Percentiles rank a stretch among this genome's conserved stretches.
These are phyloP conservation scores for Acromyrmex charruanus DNA, from an alignment of 1,140 invertebrate genomes.

Conservation along the genomic window DNA sequence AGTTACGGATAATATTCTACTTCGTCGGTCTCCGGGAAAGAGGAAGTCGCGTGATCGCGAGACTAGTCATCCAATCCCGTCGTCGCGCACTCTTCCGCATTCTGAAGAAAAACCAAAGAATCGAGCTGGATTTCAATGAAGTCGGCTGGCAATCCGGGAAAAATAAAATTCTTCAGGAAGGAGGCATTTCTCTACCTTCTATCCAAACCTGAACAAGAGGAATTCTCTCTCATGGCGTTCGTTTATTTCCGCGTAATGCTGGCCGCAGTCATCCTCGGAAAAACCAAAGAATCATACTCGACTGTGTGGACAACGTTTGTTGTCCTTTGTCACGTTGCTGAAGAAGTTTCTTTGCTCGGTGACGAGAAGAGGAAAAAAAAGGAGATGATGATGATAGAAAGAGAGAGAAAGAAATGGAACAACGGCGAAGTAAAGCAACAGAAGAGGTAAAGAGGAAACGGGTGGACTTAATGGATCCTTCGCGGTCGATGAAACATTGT, in stretches of 20 bases:
- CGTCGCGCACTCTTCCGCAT: not conserved
- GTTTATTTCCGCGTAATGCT: slow-evolving; percentile 34
- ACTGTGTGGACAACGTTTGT: slow-evolving; percentile 26
- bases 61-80: slow-evolving; percentile 26
- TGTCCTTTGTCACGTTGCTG: slow-evolving; percentile 37
- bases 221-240: slow-evolving; percentile 14
- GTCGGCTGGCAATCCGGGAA: not conserved
- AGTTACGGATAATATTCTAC: not conserved
- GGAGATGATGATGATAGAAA: slow-evolving; percentile 29
- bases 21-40: not conserved
- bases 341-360: slow-evolving; percentile 51
- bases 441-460: slow-evolving; percentile 24
- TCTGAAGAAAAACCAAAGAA: slow-evolving; percentile 55
- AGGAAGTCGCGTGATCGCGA: slow-evolving; percentile 33
- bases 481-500: slow-evolving; percentile 54
- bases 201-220: slow-evolving; percentile 1
- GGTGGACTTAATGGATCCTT: slow-evolving; percentile 43
- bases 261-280: slow-evolving; percentile 50
- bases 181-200: not conserved
- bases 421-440: slow-evolving; percentile 19
- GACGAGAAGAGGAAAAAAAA: not conserved
- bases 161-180: not conserved
- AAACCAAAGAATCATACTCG: slow-evolving; percentile 60
- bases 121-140: slow-evolving; percentile 12
- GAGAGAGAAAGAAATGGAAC: slow-evolving; percentile 22